phyloP scores from a whole-genome alignment of 1,140 invertebrate genomes.

The Drosophila ficusphila region DNA sequence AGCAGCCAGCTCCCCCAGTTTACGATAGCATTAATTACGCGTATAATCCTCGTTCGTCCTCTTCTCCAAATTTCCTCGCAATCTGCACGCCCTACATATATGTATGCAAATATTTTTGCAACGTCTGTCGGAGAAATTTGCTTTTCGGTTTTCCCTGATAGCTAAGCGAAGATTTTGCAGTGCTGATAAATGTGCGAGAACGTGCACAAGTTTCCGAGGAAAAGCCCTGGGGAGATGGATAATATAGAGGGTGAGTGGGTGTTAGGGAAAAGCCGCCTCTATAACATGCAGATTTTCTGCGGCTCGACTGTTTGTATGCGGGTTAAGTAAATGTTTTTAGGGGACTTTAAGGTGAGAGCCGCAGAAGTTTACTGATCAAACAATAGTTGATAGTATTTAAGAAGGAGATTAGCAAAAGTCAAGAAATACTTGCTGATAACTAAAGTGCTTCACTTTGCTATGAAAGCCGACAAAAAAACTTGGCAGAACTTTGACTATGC shows the following conservation, averaged over 20 bases:
- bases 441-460: slow-evolving; percentile 9
- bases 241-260: slow-evolving; percentile 3
- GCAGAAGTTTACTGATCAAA: slow-evolving; percentile 36
- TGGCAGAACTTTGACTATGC: slow-evolving; percentile 8
- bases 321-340: slow-evolving; percentile 16
- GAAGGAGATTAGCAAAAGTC: slow-evolving; percentile 30
- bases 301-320: slow-evolving; percentile 30
- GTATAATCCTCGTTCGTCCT: slow-evolving; percentile 31
- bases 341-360: slow-evolving; percentile 16
- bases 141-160: slow-evolving; percentile 41
- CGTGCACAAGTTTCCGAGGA: slow-evolving; percentile 65
- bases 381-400: slow-evolving; percentile 32
- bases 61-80: slow-evolving; percentile 2
- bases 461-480: not conserved
- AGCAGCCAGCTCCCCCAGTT: not conserved
- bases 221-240: slow-evolving; percentile 16
- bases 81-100: slow-evolving; percentile 7
- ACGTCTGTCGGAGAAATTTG: slow-evolving; percentile 32
- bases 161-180: slow-evolving; percentile 56
- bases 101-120: slow-evolving; percentile 56
- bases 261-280: slow-evolving; percentile 4
- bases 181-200: slow-evolving; percentile 72
- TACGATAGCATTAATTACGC: slow-evolving; percentile 48
- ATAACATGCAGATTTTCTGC: slow-evolving; percentile 70
- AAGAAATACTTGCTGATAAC: slow-evolving; percentile 13